Evolutionary conservation across 1,140 invertebrate species (phyloP).

Genomic region (Pachyrhynchus sulphureomaculatus): DNA sequence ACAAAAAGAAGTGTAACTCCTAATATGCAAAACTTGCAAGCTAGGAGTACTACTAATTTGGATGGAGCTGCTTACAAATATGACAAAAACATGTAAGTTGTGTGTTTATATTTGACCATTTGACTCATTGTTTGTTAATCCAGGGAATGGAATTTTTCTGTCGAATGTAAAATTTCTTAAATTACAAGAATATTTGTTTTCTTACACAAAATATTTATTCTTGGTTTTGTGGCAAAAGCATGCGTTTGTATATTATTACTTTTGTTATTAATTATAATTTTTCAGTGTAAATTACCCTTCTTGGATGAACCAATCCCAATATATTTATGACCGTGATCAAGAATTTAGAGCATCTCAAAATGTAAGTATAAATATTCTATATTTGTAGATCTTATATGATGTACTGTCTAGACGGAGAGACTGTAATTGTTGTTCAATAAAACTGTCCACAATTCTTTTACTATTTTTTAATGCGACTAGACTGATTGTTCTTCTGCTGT

Average conservation of each 20-base stretch:
- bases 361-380: conserved; percentile 23
- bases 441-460: too few species aligned
- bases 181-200: not conserved
- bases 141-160: not conserved
- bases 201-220: too few species aligned
- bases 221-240: too few species aligned
- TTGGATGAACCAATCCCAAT: conserved; percentile 13
- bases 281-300: conserved; percentile 1
- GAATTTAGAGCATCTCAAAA: conserved; percentile 28
- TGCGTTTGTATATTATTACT: too few species aligned
- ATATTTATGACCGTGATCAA: conserved; percentile 13
- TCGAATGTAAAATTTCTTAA: not conserved
- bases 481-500: too few species aligned
- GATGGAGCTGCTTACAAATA: conserved; percentile 33
- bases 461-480: too few species aligned
- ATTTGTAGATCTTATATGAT: conserved; percentile 1
- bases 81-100: conserved; percentile 41
- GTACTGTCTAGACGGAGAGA: too few species aligned
- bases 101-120: too few species aligned
- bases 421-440: too few species aligned
- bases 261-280: conserved; percentile 1
- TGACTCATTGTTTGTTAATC: too few species aligned
- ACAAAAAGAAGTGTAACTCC: conserved; percentile 39
- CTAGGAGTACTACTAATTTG: conserved; percentile 43
- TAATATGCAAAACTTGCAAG: conserved; percentile 36